Evolutionary conservation across 2,888 invertebrate genomes (phyloP).

Genomic region (Petrolisthes manimaculis): DNA sequence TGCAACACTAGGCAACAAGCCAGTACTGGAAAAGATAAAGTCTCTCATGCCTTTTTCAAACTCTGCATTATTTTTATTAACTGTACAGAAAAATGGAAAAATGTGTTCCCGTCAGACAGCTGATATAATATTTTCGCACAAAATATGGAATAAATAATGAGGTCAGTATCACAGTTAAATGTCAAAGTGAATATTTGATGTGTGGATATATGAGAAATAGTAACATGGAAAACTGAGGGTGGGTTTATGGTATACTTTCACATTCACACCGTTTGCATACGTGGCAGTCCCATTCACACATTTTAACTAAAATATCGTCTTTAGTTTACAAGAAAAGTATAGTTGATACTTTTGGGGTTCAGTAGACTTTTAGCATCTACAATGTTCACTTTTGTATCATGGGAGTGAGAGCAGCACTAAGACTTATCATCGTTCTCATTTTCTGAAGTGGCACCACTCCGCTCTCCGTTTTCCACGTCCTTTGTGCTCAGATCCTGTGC

Average conservation of each 20-base stretch:
- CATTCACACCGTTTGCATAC: conserved; percentile 46
- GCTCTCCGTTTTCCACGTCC: conserved; percentile 57
- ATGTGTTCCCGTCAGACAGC: conserved; percentile 54
- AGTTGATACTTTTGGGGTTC: conserved; percentile 40
- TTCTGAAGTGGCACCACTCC: conserved; percentile 51
- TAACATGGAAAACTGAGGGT: conserved; percentile 42
- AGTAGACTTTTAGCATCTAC: conserved; percentile 33
- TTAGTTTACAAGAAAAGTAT: conserved; percentile 43
- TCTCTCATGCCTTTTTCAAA: conserved; percentile 45
- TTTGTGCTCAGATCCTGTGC: conserved; percentile 59
- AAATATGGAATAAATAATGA: conserved; percentile 65
- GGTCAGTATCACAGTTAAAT: conserved; percentile 65
- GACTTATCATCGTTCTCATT: conserved; percentile 52
- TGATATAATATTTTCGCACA: conserved; percentile 54
- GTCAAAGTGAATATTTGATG: conserved; percentile 60
- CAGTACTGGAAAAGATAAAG: conserved; percentile 47
- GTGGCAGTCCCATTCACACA: conserved; percentile 44
- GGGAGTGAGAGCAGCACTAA: conserved; percentile 40
- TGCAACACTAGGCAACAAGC: conserved; percentile 6
- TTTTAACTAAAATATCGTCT: conserved; percentile 59
- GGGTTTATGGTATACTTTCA: conserved; percentile 34
- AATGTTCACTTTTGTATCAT: conserved; percentile 31
- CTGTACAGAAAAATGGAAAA: conserved; percentile 21
- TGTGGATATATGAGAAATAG: conserved; percentile 46
- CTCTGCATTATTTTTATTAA: conserved; percentile 39